These are phyloP conservation scores for Nipponacmea schrenckii DNA, from an alignment of 2,888 invertebrate species.

Conservation along the genomic window DNA sequence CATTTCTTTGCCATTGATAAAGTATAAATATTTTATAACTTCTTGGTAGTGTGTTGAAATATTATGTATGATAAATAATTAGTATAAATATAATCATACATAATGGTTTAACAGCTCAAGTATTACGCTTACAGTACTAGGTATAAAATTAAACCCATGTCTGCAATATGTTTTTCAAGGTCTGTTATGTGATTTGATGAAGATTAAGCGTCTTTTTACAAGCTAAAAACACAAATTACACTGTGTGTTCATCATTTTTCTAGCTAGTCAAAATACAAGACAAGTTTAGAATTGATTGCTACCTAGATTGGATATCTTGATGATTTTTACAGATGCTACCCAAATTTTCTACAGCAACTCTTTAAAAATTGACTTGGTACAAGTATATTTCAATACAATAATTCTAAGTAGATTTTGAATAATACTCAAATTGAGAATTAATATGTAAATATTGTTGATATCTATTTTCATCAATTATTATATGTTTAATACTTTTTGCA, in stretches of 20 bases:
- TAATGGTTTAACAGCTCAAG: constrained; percentile 2
- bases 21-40: no score
- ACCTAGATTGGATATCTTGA: background rate
- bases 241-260: background rate
- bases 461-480: no score
- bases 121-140: background rate
- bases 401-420: no score
- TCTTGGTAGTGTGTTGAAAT: background rate
- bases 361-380: no score
- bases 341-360: no score
- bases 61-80: background rate
- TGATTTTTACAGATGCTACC: background rate
- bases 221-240: background rate
- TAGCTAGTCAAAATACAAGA: background rate
- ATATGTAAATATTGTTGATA: no score
- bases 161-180: background rate
- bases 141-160: background rate
- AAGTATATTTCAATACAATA: no score
- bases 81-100: background rate
- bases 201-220: background rate
- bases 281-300: background rate
- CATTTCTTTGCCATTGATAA: no score
- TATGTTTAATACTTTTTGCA: no score
- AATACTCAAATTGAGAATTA: no score
- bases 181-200: background rate